Conservation (phyloP, 2,113 vertebrate genomes). For the Bos indicus region DNA sequence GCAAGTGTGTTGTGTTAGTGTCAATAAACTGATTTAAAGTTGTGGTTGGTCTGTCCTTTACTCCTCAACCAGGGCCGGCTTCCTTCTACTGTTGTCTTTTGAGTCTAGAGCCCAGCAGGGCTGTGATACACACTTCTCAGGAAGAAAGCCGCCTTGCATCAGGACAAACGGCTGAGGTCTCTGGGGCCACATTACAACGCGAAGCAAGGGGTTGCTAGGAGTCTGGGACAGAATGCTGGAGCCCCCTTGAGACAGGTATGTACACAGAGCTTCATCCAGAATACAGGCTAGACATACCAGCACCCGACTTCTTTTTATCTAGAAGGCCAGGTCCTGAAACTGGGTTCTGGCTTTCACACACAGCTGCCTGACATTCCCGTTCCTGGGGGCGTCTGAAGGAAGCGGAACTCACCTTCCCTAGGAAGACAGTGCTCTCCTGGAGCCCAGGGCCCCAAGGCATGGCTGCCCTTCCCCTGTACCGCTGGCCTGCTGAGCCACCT, state of each 20-base stretch:
- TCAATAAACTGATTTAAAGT: conserved; percentile 76
- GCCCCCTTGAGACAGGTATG: neutral
- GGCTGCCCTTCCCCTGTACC: neutral
- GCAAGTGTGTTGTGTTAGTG: conserved; percentile 70
- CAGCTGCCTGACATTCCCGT: neutral
- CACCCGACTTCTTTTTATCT: neutral
- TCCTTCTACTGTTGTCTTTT: neutral
- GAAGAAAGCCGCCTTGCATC: neutral
- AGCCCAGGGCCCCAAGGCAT: neutral
- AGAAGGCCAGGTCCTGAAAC: neutral
- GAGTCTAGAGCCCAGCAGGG: neutral
- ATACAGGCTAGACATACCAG: neutral
- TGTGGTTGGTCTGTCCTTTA: conserved; percentile 48
- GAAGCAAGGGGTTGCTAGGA: conserved; percentile 28
- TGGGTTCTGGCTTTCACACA: neutral
- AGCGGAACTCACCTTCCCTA: neutral
- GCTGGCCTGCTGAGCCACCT: neutral
- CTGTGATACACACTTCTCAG: neutral
- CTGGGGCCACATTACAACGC: neutral
- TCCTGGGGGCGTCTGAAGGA: neutral
- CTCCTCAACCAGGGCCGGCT: conserved; percentile 15
- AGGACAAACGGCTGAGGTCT: neutral
- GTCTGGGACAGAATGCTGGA: neutral
- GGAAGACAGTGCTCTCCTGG: neutral
- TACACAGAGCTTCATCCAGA: neutral